A percentile compares a stretch with the other conserved stretches of the same genome.
phyloP scores from a whole-genome alignment of 2,797 vertebrate species.

The Ptychadena robeensis region DNA sequence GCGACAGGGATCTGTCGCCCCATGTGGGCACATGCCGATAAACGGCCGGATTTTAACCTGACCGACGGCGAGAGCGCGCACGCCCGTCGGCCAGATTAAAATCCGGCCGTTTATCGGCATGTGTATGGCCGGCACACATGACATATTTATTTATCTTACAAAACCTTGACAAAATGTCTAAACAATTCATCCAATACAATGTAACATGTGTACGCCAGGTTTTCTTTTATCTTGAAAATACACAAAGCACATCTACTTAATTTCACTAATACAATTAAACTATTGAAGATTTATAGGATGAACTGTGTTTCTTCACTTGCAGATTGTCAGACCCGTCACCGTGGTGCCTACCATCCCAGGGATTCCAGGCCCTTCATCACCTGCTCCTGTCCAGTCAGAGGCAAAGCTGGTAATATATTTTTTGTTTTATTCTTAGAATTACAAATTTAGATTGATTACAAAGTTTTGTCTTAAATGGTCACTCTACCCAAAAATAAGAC shows the following conservation, averaged over 20 bases:
- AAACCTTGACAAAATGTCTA: no score
- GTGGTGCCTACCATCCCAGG: slow-evolving; percentile 97
- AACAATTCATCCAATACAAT: no score
- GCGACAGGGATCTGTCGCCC: no score
- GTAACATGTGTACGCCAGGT: not conserved
- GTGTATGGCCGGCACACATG: no score
- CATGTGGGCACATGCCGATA: no score
- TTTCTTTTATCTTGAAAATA: not conserved
- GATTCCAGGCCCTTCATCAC: slow-evolving; percentile 96
- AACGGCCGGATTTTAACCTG: no score
- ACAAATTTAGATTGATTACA: not conserved
- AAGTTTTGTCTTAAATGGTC: not conserved
- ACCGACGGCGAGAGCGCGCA: no score
- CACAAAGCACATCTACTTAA: not conserved
- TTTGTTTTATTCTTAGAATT: not conserved
- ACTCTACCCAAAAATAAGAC: not conserved
- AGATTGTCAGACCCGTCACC: slow-evolving; percentile 99
- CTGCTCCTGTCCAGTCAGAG: slow-evolving; percentile 93
- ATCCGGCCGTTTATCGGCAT: no score
- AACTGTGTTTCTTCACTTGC: slow-evolving; percentile 66
- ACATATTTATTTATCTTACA: no score
- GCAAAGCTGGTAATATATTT: slow-evolving; percentile 90
- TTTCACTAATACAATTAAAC: no score
- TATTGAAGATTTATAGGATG: no score
- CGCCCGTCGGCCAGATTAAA: no score